A percentile compares a stretch with the other conserved stretches of the same genome.
Evolutionary conservation across 2,113 vertebrate genomes (phyloP).

Genomic region (Mustela lutreola): DNA sequence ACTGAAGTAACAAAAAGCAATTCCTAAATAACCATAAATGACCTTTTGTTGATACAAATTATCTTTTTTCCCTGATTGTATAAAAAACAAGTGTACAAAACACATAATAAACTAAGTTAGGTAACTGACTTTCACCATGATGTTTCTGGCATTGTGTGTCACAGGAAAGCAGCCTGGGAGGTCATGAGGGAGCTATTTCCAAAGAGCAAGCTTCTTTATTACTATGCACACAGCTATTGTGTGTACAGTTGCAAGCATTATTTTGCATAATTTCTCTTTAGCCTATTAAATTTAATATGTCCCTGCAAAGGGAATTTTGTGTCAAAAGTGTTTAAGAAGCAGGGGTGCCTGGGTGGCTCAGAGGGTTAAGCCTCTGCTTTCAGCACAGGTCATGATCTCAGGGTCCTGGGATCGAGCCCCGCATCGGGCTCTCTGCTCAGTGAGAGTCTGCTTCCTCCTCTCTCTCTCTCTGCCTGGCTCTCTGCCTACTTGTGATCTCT

Average conservation of each 20-base stretch:
- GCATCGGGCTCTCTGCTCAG: no score
- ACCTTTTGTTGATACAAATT: conserved; percentile 99
- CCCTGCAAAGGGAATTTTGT: conserved; percentile 84
- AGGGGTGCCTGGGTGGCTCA: no score
- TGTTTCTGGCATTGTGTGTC: conserved; percentile 99
- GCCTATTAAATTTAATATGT: conserved; percentile 83
- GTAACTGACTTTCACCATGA: conserved; percentile 94
- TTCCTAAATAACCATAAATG: conserved; percentile 98
- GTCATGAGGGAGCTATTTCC: conserved; percentile 87
- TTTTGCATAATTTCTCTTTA: conserved; percentile 88
- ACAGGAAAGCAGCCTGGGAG: conserved; percentile 95
- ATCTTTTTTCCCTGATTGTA: conserved; percentile 99
- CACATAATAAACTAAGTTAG: conserved; percentile 93
- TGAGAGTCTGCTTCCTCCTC: no score
- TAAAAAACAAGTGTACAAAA: conserved; percentile 95
- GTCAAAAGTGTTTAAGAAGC: conserved; percentile 84
- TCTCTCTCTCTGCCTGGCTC: no score
- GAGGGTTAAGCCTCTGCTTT: no score
- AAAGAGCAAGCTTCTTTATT: conserved; percentile 89
- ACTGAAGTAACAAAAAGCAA: conserved; percentile 94
- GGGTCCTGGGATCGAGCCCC: no score
- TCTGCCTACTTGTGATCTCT: no score
- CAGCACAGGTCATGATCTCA: no score
- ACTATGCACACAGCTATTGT: conserved; percentile 86
- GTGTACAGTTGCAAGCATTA: conserved; percentile 89